Evolutionary conservation across 2,888 invertebrate genomes (phyloP), one percentile per base, ranked within the genome.

Genomic region (Drosophila gaucha): DNA sequence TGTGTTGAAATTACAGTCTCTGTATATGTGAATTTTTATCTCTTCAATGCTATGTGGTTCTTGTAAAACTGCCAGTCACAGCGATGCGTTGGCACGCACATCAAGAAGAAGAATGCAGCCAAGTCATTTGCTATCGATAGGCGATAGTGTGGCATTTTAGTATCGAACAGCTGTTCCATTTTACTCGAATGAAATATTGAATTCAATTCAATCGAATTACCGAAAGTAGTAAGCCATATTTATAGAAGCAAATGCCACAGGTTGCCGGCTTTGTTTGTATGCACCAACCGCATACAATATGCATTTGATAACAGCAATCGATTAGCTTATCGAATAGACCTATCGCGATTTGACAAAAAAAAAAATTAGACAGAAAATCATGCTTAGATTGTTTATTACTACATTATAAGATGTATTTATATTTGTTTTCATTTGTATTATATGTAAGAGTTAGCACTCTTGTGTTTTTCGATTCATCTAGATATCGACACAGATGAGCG

Each of bases 11-110:
- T 76, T 80, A 80, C 69, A 67, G 74, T 77, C 65, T 75, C 64
- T 75, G 79, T 78, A 79, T 76, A 68, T 73, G 70, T 80, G 78
- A 77, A 73, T 77, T 77, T n/a, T 80, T 78, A 67, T 75, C 78
- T 79, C 49, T 68, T 73, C 65, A 66, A 74, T 66, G 63, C 78
- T 70, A 77, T 77, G 68, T 66, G 76, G 80, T 72, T 67, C 66
- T 77, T 65, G 69, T 57, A 69, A 74, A 77, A 68, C 74, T 68
- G 74, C 46, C 74, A 77, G 43, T 77, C 78, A 68, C 74, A 74
- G 22, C 54, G 59, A 68, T 60, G 68, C 73, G 73, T 49, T 58
- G 51, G 51, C 58, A 58, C 28, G 54, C 44, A 38, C 12, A 47
- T 38, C 31, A 51, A 67, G 60, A 62, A 39, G 57, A 59, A 69